A percentile compares a stretch with the other conserved stretches of the same genome.
phyloP scores from a whole-genome alignment of 2,888 invertebrate species.

The Caenorhabditis sp. region DNA sequence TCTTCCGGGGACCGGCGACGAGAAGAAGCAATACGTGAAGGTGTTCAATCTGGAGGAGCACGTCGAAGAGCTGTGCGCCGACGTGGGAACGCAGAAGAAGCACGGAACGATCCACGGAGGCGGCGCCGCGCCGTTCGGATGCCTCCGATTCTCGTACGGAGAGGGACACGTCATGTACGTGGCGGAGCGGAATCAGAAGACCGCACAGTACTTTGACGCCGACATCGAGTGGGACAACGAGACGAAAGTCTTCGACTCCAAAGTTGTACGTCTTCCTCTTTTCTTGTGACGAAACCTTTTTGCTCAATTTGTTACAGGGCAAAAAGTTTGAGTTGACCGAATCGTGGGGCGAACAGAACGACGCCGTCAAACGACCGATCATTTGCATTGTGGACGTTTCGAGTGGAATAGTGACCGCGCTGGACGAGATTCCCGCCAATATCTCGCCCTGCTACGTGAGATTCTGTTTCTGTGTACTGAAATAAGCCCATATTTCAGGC shows the following conservation, averaged over 20 bases:
- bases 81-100: conserved; percentile 70
- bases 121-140: conserved; percentile 67
- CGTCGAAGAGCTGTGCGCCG: conserved; percentile 63
- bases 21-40: conserved; percentile 72
- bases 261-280: conserved; percentile 55
- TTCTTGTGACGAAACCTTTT: background rate
- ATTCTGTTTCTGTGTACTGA: conserved; percentile 5
- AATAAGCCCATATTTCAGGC: conserved; percentile 40
- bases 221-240: conserved; percentile 76
- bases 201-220: conserved; percentile 73
- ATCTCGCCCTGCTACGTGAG: conserved; percentile 70
- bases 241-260: conserved; percentile 70
- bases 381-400: conserved; percentile 73
- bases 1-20: conserved; percentile 69
- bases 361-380: conserved; percentile 72
- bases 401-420: conserved; percentile 66
- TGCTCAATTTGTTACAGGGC: conserved; percentile 63
- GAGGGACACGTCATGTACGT: conserved; percentile 76
- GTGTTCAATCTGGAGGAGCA: conserved; percentile 64
- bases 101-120: conserved; percentile 69
- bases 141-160: conserved; percentile 70
- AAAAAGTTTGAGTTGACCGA: conserved; percentile 73
- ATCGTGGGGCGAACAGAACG: conserved; percentile 76
- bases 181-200: conserved; percentile 72
- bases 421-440: conserved; percentile 66